These are phyloP conservation scores for Fratercula arctica DNA, from an alignment of 2,797 vertebrate species.

Conservation along the genomic window DNA sequence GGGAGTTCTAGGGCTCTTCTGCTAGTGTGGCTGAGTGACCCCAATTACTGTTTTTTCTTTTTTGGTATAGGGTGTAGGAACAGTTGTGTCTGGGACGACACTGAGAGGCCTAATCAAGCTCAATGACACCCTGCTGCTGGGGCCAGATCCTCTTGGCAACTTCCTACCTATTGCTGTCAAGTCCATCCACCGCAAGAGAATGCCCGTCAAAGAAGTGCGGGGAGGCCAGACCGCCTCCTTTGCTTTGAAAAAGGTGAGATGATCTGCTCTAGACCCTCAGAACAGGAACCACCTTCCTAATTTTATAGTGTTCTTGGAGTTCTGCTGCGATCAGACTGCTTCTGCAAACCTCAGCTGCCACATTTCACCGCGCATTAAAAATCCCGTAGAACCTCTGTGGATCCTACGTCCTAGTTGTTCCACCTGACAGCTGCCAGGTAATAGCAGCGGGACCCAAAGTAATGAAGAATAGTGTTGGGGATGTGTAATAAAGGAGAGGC, in stretches of 20 bases:
- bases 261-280: neutral
- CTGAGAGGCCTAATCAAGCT: slow-evolving; percentile 94
- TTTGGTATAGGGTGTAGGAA: slow-evolving; percentile 90
- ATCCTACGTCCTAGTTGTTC: neutral
- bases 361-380: neutral
- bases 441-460: neutral
- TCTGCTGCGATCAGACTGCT: neutral
- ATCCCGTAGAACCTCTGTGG: neutral
- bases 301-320: neutral
- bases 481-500: neutral
- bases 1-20: neutral
- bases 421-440: neutral
- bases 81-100: slow-evolving; percentile 96
- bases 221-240: slow-evolving; percentile 98
- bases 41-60: neutral
- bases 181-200: slow-evolving; percentile 97
- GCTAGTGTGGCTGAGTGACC: neutral
- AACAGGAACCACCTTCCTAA: neutral
- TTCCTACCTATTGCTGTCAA: slow-evolving; percentile 97
- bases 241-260: slow-evolving; percentile 92
- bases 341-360: neutral
- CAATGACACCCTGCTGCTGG: slow-evolving; percentile 95
- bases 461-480: neutral
- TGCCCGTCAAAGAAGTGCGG: slow-evolving; percentile 97
- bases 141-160: slow-evolving; percentile 94